phyloP scores from a whole-genome alignment of 2,113 vertebrate species.

The Embiotoca jacksoni region DNA sequence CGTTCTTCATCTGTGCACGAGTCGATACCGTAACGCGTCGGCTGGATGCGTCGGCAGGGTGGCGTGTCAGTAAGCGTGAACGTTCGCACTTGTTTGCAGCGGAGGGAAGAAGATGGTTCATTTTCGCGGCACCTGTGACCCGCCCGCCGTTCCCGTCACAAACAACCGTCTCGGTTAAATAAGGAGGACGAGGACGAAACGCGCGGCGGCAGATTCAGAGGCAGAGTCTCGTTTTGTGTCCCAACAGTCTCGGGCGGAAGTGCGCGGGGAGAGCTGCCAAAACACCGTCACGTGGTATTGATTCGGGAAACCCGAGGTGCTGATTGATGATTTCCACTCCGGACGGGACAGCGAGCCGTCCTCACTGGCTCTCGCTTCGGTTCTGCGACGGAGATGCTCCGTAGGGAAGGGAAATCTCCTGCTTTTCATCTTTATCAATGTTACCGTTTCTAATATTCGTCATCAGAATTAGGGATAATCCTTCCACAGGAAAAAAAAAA shows the following conservation, averaged over 20 bases:
- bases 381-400: slow-evolving; percentile 15
- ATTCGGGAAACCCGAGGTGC: slow-evolving; percentile 54
- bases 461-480: neutral
- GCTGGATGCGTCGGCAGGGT: slow-evolving; percentile 55
- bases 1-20: slow-evolving; percentile 58
- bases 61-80: slow-evolving; percentile 60
- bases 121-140: slow-evolving; percentile 83
- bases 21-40: slow-evolving; percentile 56
- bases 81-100: slow-evolving; percentile 68
- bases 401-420: neutral
- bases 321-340: slow-evolving; percentile 58
- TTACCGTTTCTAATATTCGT: slow-evolving; percentile 15
- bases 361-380: slow-evolving; percentile 21
- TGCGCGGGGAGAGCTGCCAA: slow-evolving; percentile 49
- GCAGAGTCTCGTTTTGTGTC: slow-evolving; percentile 35
- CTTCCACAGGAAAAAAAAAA: too few relatives aligned
- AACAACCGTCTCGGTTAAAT: slow-evolving; percentile 73
- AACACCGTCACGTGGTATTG: slow-evolving; percentile 61
- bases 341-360: slow-evolving; percentile 25
- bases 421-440: slow-evolving; percentile 1
- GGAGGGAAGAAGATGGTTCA: slow-evolving; percentile 70
- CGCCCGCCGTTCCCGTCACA: slow-evolving; percentile 63
- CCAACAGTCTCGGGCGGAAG: slow-evolving; percentile 27
- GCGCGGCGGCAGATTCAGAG: slow-evolving; percentile 53
- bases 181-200: slow-evolving; percentile 65